phyloP scores from a whole-genome alignment of 2,797 vertebrate species.

The Loriculus beryllinus region DNA sequence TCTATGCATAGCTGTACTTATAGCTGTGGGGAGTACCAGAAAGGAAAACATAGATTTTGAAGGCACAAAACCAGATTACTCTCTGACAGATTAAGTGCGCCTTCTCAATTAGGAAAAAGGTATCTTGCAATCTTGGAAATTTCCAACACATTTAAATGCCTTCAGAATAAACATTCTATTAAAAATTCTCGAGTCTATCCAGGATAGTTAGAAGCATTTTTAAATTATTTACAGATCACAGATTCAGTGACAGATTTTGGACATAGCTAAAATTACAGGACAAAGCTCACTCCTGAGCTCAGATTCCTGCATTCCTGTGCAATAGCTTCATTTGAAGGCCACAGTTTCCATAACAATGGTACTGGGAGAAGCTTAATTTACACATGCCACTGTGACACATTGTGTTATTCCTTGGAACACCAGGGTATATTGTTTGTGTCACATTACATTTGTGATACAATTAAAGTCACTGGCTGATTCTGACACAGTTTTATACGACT shows the following conservation, averaged over 20 bases:
- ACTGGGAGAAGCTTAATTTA: not conserved
- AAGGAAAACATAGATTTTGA: not conserved
- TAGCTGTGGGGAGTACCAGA: not conserved
- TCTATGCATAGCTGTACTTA: not conserved
- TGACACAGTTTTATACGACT: conserved; percentile 32
- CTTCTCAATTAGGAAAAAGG: not conserved
- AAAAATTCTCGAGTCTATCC: not conserved
- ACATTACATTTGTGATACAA: conserved; percentile 29
- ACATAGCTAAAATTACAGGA: not conserved
- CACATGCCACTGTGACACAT: not conserved
- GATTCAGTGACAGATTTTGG: rapidly evolving
- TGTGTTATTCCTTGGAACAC: not conserved
- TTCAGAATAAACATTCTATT: not conserved
- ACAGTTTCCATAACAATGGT: conserved; percentile 19
- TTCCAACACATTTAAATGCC: not conserved
- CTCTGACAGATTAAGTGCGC: not conserved
- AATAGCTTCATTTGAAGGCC: not conserved
- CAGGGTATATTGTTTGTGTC: not conserved
- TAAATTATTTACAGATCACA: not conserved
- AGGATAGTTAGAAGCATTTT: not conserved
- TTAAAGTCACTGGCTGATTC: conserved; percentile 9
- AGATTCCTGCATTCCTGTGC: not conserved
- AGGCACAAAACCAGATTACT: not conserved
- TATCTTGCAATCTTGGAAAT: not conserved
- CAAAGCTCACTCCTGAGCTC: not conserved